phyloP scores from a whole-genome alignment of 2,113 vertebrate genomes.

The Epinephelus lanceolatus region DNA sequence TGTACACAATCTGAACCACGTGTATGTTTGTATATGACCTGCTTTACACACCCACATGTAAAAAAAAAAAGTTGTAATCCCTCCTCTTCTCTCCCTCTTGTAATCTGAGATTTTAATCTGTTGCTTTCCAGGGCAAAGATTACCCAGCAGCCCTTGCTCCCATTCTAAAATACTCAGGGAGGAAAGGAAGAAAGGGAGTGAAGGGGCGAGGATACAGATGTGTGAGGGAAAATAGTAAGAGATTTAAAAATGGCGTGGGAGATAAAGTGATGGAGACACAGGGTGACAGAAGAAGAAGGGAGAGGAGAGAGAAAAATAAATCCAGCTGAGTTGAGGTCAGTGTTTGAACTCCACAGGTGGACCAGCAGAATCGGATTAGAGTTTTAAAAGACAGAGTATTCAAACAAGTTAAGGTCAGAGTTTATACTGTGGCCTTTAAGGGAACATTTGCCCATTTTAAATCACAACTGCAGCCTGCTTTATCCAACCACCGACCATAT shows the following conservation, averaged over 20 bases:
- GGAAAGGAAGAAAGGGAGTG: background rate
- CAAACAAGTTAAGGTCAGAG: slow-evolving; percentile 40
- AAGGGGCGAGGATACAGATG: slow-evolving; percentile 22
- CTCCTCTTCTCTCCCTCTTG: slow-evolving; percentile 38
- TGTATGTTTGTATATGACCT: slow-evolving; percentile 22
- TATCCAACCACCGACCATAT: background rate
- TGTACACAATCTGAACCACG: background rate
- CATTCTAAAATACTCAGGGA: background rate
- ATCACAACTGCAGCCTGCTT: too few species aligned
- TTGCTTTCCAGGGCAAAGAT: slow-evolving; percentile 63
- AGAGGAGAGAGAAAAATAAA: background rate
- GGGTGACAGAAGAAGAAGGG: slow-evolving; percentile 6
- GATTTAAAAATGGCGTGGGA: slow-evolving; percentile 14
- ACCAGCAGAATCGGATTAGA: slow-evolving; percentile 11
- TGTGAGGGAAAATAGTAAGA: slow-evolving; percentile 17
- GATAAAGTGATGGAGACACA: slow-evolving; percentile 30
- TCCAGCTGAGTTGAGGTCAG: slow-evolving; percentile 13
- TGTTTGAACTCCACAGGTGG: slow-evolving; percentile 46
- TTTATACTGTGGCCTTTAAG: slow-evolving; percentile 3
- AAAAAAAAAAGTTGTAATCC: slow-evolving; percentile 61
- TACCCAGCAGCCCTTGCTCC: slow-evolving; percentile 51
- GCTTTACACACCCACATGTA: slow-evolving; percentile 11
- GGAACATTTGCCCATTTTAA: slow-evolving; percentile 1
- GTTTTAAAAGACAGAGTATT: slow-evolving; percentile 16
- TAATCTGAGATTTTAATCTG: slow-evolving; percentile 77